Evolutionary conservation across 2,888 invertebrate species (phyloP).

Genomic region (Acrobasis suavella): DNA sequence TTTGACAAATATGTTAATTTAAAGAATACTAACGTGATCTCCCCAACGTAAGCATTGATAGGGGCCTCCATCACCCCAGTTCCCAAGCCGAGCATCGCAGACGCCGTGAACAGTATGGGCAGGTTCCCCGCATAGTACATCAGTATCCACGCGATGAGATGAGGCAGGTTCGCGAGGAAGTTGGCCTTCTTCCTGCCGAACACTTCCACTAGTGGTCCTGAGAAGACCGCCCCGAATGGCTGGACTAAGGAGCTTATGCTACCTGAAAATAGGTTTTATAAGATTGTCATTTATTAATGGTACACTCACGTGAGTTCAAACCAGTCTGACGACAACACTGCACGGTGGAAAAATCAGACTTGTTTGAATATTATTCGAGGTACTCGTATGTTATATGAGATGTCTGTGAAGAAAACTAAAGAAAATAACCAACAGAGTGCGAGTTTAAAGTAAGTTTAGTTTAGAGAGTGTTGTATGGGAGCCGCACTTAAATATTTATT

Average conservation of each 20-base stretch:
- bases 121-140: conserved; percentile 74
- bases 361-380: too few species aligned
- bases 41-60: conserved; percentile 81
- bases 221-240: conserved; percentile 79
- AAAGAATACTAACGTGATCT: conserved; percentile 67
- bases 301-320: too few species aligned
- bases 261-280: conserved; percentile 57
- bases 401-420: too few species aligned
- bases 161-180: conserved; percentile 80
- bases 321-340: too few species aligned
- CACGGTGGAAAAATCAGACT: too few species aligned
- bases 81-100: conserved; percentile 77
- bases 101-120: conserved; percentile 71
- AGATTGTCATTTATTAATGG: not conserved
- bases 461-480: too few species aligned
- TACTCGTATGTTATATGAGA: too few species aligned
- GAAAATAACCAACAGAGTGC: too few species aligned
- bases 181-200: conserved; percentile 80
- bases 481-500: too few species aligned
- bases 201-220: conserved; percentile 79
- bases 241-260: conserved; percentile 81
- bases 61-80: conserved; percentile 84
- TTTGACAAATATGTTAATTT: not conserved
- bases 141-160: conserved; percentile 80
- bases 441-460: too few species aligned